phyloP scores from a whole-genome alignment of 37 sponge, comb jelly and placozoan species.

The Ephydatia muelleri region DNA sequence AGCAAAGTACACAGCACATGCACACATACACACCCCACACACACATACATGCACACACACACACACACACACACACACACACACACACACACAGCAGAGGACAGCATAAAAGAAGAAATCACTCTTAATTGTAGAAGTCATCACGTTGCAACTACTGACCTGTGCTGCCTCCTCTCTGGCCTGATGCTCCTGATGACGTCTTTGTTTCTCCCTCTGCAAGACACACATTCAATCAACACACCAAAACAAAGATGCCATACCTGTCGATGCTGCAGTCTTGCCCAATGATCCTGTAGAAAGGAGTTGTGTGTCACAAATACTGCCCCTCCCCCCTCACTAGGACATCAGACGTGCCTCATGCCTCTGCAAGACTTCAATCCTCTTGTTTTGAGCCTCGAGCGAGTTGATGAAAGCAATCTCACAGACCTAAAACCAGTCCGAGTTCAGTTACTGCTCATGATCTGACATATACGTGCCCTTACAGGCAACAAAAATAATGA shows the following conservation, averaged over 20 bases:
- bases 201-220: slow-evolving; percentile 73
- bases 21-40: too few species aligned
- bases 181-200: slow-evolving; percentile 76
- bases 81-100: not conserved
- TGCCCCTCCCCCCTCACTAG: too few species aligned
- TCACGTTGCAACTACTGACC: not conserved
- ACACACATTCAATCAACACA: not conserved
- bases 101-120: not conserved
- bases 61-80: too few species aligned
- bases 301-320: not conserved
- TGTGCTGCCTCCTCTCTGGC: slow-evolving; percentile 94
- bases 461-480: too few species aligned
- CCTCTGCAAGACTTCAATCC: slow-evolving; percentile 79
- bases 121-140: not conserved
- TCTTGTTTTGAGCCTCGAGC: slow-evolving; percentile 94
- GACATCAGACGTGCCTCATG: slow-evolving; percentile 43
- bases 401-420: slow-evolving; percentile 94
- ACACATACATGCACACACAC: too few species aligned
- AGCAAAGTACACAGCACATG: not conserved
- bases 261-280: slow-evolving; percentile 66
- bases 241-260: not conserved
- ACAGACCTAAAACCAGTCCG: slow-evolving; percentile 62
- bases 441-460: not conserved
- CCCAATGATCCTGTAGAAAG: slow-evolving; percentile 56
- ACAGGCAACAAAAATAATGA: too few species aligned